Conservation (phyloP, 2,113 vertebrate species). For the Turnix velox region DNA sequence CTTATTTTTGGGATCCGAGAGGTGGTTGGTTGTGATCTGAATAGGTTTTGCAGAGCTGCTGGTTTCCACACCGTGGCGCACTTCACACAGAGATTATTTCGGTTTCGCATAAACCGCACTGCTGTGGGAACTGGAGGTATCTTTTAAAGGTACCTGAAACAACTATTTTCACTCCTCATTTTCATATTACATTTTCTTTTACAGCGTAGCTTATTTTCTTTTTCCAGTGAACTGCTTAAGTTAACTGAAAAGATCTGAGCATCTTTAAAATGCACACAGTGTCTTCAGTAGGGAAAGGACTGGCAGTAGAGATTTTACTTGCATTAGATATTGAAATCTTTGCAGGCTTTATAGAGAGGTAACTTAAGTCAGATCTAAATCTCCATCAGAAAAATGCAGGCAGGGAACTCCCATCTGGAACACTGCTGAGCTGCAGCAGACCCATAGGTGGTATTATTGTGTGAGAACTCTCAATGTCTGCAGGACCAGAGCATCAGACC, state of each 20-base stretch:
- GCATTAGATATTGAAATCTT: neutral
- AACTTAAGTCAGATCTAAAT: neutral
- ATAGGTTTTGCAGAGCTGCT: neutral
- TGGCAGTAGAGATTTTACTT: neutral
- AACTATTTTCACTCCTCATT: neutral
- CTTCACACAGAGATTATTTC: neutral
- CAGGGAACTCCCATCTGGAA: neutral
- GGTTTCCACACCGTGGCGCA: slow-evolving; percentile 23
- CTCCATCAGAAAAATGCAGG: neutral
- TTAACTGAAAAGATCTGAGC: neutral
- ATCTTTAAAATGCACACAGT: neutral
- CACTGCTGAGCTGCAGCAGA: neutral
- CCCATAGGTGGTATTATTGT: neutral
- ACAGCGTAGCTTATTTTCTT: neutral
- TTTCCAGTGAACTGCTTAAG: neutral
- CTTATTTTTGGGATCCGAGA: neutral
- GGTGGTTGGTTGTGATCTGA: neutral
- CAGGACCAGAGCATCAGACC: neutral
- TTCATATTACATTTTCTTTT: neutral
- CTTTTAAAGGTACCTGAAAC: neutral
- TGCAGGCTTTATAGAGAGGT: neutral
- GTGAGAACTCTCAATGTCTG: neutral
- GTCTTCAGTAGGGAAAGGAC: neutral
- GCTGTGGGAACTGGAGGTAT: neutral
- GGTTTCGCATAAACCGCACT: neutral